Conservation (phyloP, 2,113 vertebrate genomes). For the Patagioenas fasciata region DNA sequence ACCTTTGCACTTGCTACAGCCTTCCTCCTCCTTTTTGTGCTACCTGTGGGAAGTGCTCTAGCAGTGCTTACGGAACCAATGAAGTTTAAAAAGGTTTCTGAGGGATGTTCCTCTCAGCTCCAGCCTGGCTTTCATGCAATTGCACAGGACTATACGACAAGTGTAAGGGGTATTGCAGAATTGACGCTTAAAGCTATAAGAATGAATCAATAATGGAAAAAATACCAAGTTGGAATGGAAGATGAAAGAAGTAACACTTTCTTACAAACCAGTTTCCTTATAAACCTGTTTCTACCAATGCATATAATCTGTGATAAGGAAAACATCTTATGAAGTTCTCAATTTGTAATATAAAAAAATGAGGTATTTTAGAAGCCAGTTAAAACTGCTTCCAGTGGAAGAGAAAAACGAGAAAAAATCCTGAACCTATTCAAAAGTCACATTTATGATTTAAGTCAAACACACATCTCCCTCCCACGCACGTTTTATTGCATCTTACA, state of each 20-base stretch:
- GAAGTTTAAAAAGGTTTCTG: not conserved
- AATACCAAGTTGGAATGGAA: not conserved
- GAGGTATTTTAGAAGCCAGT: not conserved
- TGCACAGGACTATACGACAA: not conserved
- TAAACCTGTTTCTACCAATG: not conserved
- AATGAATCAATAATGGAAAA: not conserved
- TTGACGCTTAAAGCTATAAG: not conserved
- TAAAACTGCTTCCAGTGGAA: not conserved
- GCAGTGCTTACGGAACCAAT: not conserved
- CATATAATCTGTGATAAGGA: not conserved
- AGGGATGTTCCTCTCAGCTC: not conserved
- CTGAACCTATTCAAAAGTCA: not conserved
- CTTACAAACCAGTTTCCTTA: not conserved
- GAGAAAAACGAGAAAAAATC: not conserved
- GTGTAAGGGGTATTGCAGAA: not conserved
- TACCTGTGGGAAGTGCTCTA: not conserved
- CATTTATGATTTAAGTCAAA: not conserved
- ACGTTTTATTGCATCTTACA: not conserved
- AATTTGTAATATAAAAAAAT: not conserved
- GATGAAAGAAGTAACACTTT: not conserved
- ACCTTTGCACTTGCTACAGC: not conserved
- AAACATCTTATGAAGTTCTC: not conserved
- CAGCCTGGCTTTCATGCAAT: not conserved
- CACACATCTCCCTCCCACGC: not conserved
- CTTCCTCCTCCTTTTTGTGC: not conserved